Evolutionary conservation across 2,113 vertebrate genomes (phyloP), one percentile per base, ranked within the genome.

Genomic region (Felis catus): DNA sequence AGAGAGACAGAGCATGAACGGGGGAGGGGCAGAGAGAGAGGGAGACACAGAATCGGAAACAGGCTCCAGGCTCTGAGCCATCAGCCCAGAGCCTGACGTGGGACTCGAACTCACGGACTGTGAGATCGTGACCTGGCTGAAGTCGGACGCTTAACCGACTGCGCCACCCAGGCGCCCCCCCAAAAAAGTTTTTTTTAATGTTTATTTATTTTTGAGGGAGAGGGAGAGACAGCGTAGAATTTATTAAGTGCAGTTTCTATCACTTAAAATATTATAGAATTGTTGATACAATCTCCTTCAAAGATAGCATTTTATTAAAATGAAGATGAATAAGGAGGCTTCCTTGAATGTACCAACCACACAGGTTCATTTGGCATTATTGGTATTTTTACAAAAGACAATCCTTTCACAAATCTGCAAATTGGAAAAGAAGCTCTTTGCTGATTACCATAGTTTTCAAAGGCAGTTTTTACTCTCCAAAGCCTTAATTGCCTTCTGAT

Each of bases 251-350:
- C 14, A 91, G 11, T 63, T 85, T 89, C 53, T 51, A 13, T 61
- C 36, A 74, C n/a, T 85, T 90, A 89, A 96, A 90, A 58, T 92
- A 80, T 82, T 92, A 89, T 23, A 1, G 2, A 76, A 82, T 66
- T 94, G 41, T 48, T 95, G n/a, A 65, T 86, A 45, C 61, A 18
- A 81, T 86, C 16, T 58, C 68, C 33, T 93, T 96, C 36, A 80
- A 89, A 96, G 79, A 82, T 39, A 70, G 13, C 13, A 95, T 87
- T 95, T 89, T 73, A 55, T 74, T 95, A 84, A 80, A 96, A 70
- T 94, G 3, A 68, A 29, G 83, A 79, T 92, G 45, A 48, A 41
- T 65, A 91, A 55, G 19, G 18, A 89, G 85, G 39, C 1, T 81
- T 83, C 4, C 14, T 25, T 58, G 68, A 84, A n/a, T 89, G 7